Evolutionary conservation across 2,888 invertebrate species (phyloP), one percentile per base, ranked within the genome.

Genomic region (Caenorhabditis drosophilae): DNA sequence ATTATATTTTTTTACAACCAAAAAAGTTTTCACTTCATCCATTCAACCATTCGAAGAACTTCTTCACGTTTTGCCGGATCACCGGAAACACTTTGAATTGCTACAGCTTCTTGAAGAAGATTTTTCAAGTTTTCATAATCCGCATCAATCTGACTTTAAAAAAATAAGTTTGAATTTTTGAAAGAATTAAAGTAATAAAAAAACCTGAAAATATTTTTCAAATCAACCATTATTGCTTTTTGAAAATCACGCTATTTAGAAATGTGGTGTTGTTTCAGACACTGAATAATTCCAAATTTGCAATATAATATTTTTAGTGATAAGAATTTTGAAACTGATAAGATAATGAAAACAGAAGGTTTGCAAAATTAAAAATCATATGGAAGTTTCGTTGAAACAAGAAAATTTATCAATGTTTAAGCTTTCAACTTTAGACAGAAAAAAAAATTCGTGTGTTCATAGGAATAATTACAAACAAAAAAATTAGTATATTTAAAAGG

Each of bases 51-150:
- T 74, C 88, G 89, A 16, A 89, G 86, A 70, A 93, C 89, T 70
- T 96, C 94, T 22, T 86, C 85, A 41, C 96, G 88, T 70, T 89
- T 89, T 63, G 92, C 90, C 2, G 91, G 89, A 89, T 91, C 92
- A 81, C 92, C 90, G 23, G 96, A 96, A 15, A 97, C 93, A 15
- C 94, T 94, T 78, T 91, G 90, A 81, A 97, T 96, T 2, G 91
- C 92, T 20, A 96, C 94, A 1, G 91, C 92, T 81, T 92, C 72
- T 4, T 48, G 49, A 4, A 72, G 61, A n/a, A 72, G 16, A 35
- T 69, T 63, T 25, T 64, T 67, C 45, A 56, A 58, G 41, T 63
- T 47, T 15, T 62, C 55, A 20, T 59, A 59, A 35, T 60, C 55
- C 1, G 31, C 63, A 20, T 72, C 72, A 34, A 72, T 61, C 45